These are phyloP conservation scores for Drosophila malerkotliana DNA, from an alignment of 1,140 invertebrate genomes.

Conservation along the genomic window DNA sequence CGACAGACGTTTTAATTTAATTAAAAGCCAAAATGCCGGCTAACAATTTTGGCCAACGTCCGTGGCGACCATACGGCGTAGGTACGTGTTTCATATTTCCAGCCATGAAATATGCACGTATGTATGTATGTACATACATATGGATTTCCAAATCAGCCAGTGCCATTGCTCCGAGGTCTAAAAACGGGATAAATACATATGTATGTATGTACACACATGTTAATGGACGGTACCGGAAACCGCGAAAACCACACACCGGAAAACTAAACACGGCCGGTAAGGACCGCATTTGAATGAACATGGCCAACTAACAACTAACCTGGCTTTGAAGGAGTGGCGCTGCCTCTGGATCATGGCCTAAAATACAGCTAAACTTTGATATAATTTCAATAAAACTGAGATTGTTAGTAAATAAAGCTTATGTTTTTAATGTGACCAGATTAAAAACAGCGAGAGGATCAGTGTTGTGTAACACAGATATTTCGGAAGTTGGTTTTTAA, in stretches of 20 bases:
- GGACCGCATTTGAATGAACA: constrained; percentile 12
- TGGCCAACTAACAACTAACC: constrained; percentile 4
- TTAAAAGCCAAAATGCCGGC: constrained; percentile 52
- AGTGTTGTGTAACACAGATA: too few relatives aligned
- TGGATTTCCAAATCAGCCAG: constrained; percentile 32
- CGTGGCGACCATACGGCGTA: neutral
- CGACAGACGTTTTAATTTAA: constrained; percentile 50
- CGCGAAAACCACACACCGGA: constrained; percentile 52
- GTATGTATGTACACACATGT: neutral
- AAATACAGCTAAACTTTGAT: too few relatives aligned
- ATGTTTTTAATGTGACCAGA: neutral
- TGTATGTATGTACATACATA: neutral
- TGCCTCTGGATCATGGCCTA: neutral
- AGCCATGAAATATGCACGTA: constrained; percentile 32
- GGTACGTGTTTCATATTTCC: constrained; percentile 5
- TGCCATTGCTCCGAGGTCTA: neutral
- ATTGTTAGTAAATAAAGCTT: neutral
- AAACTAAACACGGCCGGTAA: constrained; percentile 58
- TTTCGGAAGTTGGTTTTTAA: too few relatives aligned
- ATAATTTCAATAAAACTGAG: too few relatives aligned
- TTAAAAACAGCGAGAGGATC: neutral
- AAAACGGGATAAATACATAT: neutral
- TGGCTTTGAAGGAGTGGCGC: neutral
- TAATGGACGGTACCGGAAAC: constrained; percentile 23
- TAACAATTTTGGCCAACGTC: constrained; percentile 36